A percentile compares a stretch with the other conserved stretches of the same genome.
phyloP scores from a whole-genome alignment of 2,888 invertebrate species.

The Homarus gammarus region DNA sequence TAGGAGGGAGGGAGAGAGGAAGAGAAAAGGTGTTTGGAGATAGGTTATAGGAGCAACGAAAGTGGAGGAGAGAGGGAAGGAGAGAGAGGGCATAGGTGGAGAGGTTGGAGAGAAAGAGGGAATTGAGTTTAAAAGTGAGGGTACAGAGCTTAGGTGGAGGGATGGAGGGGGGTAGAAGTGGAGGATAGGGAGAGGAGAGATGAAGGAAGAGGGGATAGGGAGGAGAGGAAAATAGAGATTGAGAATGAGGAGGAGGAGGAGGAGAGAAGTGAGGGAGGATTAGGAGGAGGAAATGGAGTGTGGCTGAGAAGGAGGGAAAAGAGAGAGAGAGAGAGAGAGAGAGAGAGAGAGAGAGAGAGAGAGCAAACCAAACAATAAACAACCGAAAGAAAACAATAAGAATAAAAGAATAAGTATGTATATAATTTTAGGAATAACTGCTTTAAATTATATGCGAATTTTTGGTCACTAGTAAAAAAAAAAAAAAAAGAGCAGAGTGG shows the following conservation, averaged over 20 bases:
- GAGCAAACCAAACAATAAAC: background rate
- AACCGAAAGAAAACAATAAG: background rate
- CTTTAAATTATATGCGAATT: slow-evolving; percentile 42
- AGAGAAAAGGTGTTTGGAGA: background rate
- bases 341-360: slow-evolving; percentile 10
- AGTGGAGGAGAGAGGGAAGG: too few relatives aligned
- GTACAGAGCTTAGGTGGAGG: too few relatives aligned
- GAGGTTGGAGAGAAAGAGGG: too few relatives aligned
- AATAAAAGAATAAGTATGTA: background rate
- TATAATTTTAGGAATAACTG: background rate
- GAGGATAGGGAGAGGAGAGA: background rate
- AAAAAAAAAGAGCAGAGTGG: slow-evolving; percentile 27
- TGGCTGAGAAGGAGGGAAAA: background rate
- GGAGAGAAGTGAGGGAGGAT: background rate
- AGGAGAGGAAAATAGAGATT: background rate
- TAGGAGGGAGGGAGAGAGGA: too few relatives aligned
- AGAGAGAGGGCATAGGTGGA: too few relatives aligned
- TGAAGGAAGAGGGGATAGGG: background rate
- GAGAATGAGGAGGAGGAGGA: background rate
- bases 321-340: background rate
- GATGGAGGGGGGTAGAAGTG: too few relatives aligned
- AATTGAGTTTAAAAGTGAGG: too few relatives aligned
- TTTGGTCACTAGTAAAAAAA: slow-evolving; percentile 7
- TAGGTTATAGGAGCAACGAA: too few relatives aligned
- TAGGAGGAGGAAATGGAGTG: background rate